Evolutionary conservation across 2,113 vertebrate species (phyloP), one percentile per base, ranked within the genome.

Genomic region (Sapayoa aenigma): DNA sequence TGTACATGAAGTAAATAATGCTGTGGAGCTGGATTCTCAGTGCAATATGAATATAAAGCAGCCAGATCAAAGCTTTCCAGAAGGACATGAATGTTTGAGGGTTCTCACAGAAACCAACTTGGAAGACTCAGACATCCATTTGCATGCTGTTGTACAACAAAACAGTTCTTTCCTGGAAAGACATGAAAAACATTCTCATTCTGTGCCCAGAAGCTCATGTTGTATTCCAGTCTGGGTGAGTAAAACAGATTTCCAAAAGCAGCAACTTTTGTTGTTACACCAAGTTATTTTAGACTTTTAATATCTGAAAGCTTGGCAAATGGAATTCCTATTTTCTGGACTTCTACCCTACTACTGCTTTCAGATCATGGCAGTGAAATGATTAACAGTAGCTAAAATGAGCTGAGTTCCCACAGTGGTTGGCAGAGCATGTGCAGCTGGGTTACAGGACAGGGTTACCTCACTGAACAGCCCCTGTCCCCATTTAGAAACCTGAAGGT

Each of bases 141-240:
- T 83, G 13, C 69, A 73, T 24, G 6, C 47, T 84, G 71, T n/a
- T 2, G 22, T 71, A 74, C 79, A 56, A 23, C 94, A 93, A 37
- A 89, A 67, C 9, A 22, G 8, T 47, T 72, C 39, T 46, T 23
- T 49, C 31, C 47, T 59, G 65, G 85, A 86, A 24, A 69, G 33
- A 5, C 24, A 19, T 30, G 88, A 77, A 44, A 84, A 62, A 23
- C 28, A 20, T 18, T 59, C 60, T 24, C 6, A 19, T 53, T 58
- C 94, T 68, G 72, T 84, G 39, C 55, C 79, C 39, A 75, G 87
- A 39, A 90, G 68, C 46, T 95, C 93, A 3, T 72, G 63, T 90
- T n/a, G 2, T 73, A 18, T 97, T 87, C 97, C 97, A 62, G 31
- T 97, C 23, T 98, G 98, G 98, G 98, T 98, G 85, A 97, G 98